Base-by-base conservation (phyloP, 2,113 vertebrate species). In the Ciconia maguari region DNA sequence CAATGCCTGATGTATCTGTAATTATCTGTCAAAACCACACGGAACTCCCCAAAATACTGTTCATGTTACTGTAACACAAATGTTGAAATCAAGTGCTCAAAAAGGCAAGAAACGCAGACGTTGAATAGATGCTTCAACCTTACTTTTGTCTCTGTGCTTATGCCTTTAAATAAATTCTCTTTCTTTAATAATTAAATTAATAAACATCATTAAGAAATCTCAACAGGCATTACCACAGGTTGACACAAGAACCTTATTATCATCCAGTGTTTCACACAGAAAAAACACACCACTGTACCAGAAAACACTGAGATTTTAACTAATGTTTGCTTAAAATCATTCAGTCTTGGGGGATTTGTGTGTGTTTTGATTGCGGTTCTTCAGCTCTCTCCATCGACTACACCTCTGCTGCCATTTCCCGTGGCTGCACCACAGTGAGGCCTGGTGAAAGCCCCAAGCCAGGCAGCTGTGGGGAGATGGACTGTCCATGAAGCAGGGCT, bases 111-210 rank as follows among this genome's bases (percentile, higher is more conserved):
- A 95, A 95, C 1, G 3, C 52, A 81, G 41, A 78, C 27, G 16
- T 88, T 86, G 20, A 82, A 92, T 4, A 84, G 27, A 81, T 55
- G 75, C 27, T 94, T 84, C 83, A 81, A 60, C 21, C 8, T 81
- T 86, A 48, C 41, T 92, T 95, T 84, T 81, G 20, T 60, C 29
- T 66, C 61, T 81, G 12, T 71, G 48, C 16, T 85, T 77, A 65
- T 1, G 2, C 16, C 34, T 91, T 89, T 57, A 69, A 84, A 87
- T 46, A 89, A 81, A 89, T 78, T 71, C 3, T 72, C 49, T 69
- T 95, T 90, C 55, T 84, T 78, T 58, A 93, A 91, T 58, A 93
- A 91, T 91, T 75, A 94, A 83, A 90, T 78, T 90, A 89, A 94
- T 83, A 92, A 92, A 83, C 34, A 61, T 26, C 48, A 79, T 71